Conservation (phyloP, 1,140 invertebrate species). For the Pectinophora gossypiella region DNA sequence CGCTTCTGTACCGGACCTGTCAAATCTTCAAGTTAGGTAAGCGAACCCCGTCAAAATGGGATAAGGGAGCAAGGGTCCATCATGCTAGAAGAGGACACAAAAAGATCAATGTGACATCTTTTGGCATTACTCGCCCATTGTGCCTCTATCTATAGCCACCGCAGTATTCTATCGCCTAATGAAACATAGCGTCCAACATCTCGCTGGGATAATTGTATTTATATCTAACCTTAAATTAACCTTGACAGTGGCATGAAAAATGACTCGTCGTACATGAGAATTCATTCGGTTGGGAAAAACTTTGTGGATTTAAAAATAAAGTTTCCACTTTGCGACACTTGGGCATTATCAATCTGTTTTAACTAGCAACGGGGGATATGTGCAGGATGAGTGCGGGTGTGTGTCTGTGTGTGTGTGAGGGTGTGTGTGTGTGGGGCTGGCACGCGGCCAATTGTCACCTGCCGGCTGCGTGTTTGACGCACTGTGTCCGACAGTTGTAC, state of each 20-base stretch:
- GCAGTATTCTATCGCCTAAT: conserved; percentile 27
- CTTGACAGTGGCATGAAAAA: conserved; percentile 71
- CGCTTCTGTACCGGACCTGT: too few relatives aligned
- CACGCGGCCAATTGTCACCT: conserved; percentile 27
- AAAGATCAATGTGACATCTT: too few relatives aligned
- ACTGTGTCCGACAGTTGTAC: too few relatives aligned
- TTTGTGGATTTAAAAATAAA: conserved; percentile 55
- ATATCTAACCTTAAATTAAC: conserved; percentile 71
- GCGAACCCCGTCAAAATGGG: too few relatives aligned
- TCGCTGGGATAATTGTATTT: conserved; percentile 47
- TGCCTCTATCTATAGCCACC: conserved; percentile 23
- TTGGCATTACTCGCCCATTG: conserved; percentile 32
- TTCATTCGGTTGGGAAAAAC: conserved; percentile 45
- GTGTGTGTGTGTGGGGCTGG: conserved; percentile 30
- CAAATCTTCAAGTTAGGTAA: too few relatives aligned
- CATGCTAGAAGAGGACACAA: too few relatives aligned
- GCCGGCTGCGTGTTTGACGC: background rate
- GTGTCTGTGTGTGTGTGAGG: conserved; percentile 21
- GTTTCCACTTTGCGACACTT: conserved; percentile 55
- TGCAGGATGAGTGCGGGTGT: conserved; percentile 16
- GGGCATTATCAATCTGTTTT: conserved; percentile 67
- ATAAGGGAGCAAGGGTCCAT: too few relatives aligned
- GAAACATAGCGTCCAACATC: conserved; percentile 37
- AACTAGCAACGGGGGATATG: conserved; percentile 54
- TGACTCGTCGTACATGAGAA: conserved; percentile 46